Evolutionary conservation across 1,140 invertebrate species (phyloP), one percentile per base, ranked within the genome.

Genomic region (Panonychus citri): DNA sequence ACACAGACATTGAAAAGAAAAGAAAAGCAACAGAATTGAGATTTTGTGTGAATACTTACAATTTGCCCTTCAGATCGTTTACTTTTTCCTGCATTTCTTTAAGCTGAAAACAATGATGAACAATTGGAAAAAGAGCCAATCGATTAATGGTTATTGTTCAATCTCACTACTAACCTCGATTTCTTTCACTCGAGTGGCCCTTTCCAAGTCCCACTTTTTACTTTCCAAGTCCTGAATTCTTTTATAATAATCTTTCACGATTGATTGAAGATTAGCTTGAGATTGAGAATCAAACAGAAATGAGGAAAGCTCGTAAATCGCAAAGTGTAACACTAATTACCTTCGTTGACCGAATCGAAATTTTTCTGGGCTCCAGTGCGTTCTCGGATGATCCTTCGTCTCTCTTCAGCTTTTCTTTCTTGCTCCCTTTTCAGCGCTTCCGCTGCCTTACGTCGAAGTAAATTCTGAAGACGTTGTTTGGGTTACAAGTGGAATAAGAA

Each of bases 361-460:
- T 83, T 78, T 73, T 89, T 90, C 57, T 86, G 76, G 69, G 84
- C 81, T 68, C 87, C 87, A 68, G 85, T 89, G 68, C 90, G 77
- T 70, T 94, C 83, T 71, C 90, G 85, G 71, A 98, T 94, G 75
- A 91, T 89, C 67, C 83, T 82, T 74, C 91, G 90, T 70, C 91
- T 86, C 72, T 97, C 93, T 62, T 88, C 86, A 34, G 90, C 88
- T 77, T 96, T 95, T 68, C 87, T 81, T 74, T 95, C 89, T 72
- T 97, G 93, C 76, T 98, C 91, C 70, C 94, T 93, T 77, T 96
- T 96, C 75, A 98, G 76, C 74, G 97, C 93, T 74, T 98, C 94
- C 65, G 94, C 93, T 68, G 94, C 94, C 79, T 97, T 98, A 75
- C 96, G 91, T 82, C 95, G 90, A 75, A 98, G 78, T 75, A 98